A percentile compares a stretch with the other conserved stretches of the same genome.
phyloP scores from a whole-genome alignment of 1,140 invertebrate species.

The Xylocopa sonorina region DNA sequence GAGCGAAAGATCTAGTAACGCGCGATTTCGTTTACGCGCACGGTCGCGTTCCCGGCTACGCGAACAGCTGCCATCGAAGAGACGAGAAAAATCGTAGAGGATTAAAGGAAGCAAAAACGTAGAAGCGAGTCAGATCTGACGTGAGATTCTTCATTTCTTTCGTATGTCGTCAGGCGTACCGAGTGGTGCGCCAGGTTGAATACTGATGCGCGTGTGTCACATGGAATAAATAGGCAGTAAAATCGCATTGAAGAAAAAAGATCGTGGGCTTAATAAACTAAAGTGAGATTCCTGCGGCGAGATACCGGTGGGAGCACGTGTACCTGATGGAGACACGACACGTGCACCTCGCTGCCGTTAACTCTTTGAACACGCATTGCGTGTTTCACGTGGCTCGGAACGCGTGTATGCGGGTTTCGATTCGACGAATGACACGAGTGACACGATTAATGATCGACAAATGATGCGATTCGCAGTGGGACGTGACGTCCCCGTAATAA shows the following conservation, averaged over 20 bases:
- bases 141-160: not conserved
- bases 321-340: not conserved
- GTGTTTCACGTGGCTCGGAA: not conserved
- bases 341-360: not conserved
- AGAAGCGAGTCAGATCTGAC: constrained; percentile 8
- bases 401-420: not conserved
- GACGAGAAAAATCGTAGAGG: constrained; percentile 22
- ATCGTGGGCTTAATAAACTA: no score
- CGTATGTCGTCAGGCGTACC: no score
- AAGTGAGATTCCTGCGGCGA: constrained; percentile 23
- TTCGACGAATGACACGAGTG: no score
- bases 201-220: not conserved
- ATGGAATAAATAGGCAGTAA: constrained; percentile 30
- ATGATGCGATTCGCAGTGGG: not conserved
- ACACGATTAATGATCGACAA: no score
- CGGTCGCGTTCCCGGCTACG: constrained; percentile 20
- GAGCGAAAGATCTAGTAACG: constrained; percentile 36
- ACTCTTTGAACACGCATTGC: constrained; percentile 15
- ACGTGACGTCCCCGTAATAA: not conserved
- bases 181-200: not conserved
- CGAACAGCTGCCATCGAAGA: constrained; percentile 35
- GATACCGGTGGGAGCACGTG: not conserved
- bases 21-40: constrained; percentile 21
- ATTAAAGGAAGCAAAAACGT: not conserved
- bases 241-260: not conserved